Evolutionary conservation across 1,140 invertebrate species (phyloP).

Genomic region (Brachionus calyciflorus): DNA sequence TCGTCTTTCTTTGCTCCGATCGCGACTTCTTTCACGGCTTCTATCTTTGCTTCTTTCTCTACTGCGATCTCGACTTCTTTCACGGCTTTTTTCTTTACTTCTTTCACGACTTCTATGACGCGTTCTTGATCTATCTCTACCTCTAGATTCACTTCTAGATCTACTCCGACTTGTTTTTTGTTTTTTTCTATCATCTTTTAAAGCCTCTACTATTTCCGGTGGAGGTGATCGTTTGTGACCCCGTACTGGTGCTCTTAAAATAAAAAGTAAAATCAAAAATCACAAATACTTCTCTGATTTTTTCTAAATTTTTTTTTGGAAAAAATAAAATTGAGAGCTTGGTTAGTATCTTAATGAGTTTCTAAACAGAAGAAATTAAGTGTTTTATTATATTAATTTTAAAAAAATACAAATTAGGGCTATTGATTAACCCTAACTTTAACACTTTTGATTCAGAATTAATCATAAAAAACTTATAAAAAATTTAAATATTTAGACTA

Average conservation of each 20-base stretch:
- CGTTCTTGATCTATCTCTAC: conserved; percentile 11
- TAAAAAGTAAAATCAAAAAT: no score
- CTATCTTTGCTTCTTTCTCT: not conserved
- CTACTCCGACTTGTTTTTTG: not conserved
- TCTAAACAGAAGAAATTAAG: no score
- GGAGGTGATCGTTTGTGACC: not conserved
- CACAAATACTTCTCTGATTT: no score
- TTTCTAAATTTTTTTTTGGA: no score
- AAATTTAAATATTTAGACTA: no score
- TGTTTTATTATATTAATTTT: no score
- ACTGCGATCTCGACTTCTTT: not conserved
- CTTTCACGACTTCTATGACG: not conserved
- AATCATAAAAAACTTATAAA: no score
- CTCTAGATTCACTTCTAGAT: not conserved
- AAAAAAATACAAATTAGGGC: no score
- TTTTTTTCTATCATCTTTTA: conserved; percentile 46
- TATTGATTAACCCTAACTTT: no score
- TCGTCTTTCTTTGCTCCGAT: no score
- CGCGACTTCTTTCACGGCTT: not conserved
- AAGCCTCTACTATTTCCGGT: not conserved
- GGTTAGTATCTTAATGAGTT: no score
- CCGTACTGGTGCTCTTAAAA: not conserved
- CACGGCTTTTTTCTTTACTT: not conserved
- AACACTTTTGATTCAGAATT: no score
- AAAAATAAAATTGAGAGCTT: not conserved